Evolutionary conservation across 2,888 invertebrate genomes (phyloP).

Genomic region (Escarpia spicata): DNA sequence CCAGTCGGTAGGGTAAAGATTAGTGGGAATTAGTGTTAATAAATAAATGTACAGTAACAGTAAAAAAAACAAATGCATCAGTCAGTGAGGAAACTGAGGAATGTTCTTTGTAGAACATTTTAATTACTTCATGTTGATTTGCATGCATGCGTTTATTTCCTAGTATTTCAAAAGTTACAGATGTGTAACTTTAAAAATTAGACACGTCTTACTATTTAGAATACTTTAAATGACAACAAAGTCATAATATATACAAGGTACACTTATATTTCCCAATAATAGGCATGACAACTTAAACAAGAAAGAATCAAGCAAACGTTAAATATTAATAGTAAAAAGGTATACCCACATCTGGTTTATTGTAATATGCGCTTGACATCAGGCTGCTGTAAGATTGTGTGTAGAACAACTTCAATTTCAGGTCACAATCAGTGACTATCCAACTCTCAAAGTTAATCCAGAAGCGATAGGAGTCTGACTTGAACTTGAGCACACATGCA

Average conservation of each 20-base stretch:
- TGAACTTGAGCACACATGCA: neutral
- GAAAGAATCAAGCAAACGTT: neutral
- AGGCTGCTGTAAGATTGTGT: neutral
- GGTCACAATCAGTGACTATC: neutral
- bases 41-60: neutral
- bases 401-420: neutral
- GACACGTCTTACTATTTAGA: neutral
- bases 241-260: neutral
- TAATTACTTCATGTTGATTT: neutral
- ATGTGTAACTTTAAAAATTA: neutral
- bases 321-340: neutral
- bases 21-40: too few relatives aligned
- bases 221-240: neutral
- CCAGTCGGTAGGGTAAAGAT: too few relatives aligned
- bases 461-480: neutral
- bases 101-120: neutral
- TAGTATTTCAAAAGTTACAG: neutral
- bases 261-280: neutral
- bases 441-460: constrained; percentile 12
- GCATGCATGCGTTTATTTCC: neutral
- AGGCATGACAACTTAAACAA: neutral
- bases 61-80: neutral
- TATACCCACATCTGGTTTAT: neutral
- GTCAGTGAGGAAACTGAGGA: neutral
- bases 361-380: neutral